Evolutionary conservation across 2,113 vertebrate species (phyloP), one percentile per base, ranked within the genome.

Genomic region (Semnornis frantzii): DNA sequence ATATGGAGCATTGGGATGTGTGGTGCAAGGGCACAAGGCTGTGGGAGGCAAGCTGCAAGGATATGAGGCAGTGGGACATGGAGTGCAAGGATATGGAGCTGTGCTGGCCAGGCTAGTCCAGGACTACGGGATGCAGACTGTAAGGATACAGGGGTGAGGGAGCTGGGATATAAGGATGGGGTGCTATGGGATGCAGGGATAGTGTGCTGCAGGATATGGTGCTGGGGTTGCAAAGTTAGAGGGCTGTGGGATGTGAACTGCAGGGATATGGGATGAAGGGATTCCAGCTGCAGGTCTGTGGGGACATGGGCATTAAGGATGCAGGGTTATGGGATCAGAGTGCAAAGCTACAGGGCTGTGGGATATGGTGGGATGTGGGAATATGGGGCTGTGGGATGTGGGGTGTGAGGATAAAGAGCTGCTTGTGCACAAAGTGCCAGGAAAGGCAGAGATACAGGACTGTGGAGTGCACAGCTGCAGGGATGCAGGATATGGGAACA

Each of bases 401-500:
- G 59, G 55, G 12, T 57, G 65, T 20, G 42, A 30, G 66, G 77
- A 42, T 21, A 4, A 55, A 24, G 87, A 63, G 66, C 57, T 75
- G 25, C n/a, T 3, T 17, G 44, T 12, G 17, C 0, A 1, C 69
- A 23, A 65, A 79, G 24, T 24, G 15, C 42, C 17, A 69, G 24
- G 48, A 44, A 70, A 39, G 0, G 0, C 73, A 60, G 65, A 55
- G 84, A 2, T 33, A 12, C 37, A 3, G 58, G 48, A 37, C 58
- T 65, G 82, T n/a, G 73, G 31, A 55, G 57, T 21, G 4, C 60
- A 10, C 85, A 69, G 83, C 89, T 91, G 72, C 1, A 1, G 50
- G 76, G n/a, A 4, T 54, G 83, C 89, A 90, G 91, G 95, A 92
- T 96, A 85, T 77, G 79, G 95, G 68, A 79, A 87, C 58, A 48